These are phyloP conservation scores for Oostethus manadensis DNA, from an alignment of 2,113 vertebrate species.

Conservation along the genomic window DNA sequence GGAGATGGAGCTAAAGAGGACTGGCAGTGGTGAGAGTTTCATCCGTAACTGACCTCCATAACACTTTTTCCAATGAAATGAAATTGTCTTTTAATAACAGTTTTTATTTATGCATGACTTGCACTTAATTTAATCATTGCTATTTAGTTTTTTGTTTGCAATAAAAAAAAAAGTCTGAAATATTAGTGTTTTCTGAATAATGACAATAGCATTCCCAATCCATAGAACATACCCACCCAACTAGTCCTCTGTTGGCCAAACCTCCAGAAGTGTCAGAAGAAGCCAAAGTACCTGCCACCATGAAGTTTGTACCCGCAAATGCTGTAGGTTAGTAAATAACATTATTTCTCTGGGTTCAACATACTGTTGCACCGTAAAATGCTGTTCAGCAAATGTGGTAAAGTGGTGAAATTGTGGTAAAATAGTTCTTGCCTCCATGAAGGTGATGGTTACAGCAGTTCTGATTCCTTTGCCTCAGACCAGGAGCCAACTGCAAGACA, in stretches of 20 bases:
- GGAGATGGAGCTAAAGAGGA: conserved; percentile 98
- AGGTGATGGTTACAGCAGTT: conserved; percentile 97
- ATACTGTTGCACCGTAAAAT: not conserved
- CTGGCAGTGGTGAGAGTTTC: conserved; percentile 82
- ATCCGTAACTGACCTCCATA: not conserved
- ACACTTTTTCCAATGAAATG: not conserved
- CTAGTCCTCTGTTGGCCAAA: conserved; percentile 88
- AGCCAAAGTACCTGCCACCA: conserved; percentile 81
- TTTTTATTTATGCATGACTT: not conserved
- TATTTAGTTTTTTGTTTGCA: conserved; percentile 4
- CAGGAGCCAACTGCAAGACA: conserved; percentile 91
- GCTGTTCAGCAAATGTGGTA: too few relatives aligned
- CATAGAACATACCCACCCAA: conserved; percentile 88
- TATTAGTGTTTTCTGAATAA: not conserved
- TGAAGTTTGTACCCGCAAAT: conserved; percentile 89
- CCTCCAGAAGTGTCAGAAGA: conserved; percentile 90
- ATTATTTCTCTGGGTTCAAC: too few relatives aligned
- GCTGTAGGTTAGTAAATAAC: conserved; percentile 77
- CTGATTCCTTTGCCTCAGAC: conserved; percentile 92
- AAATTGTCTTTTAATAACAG: not conserved
- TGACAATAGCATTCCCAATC: not conserved
- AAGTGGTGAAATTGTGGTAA: too few relatives aligned
- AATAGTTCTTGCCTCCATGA: not conserved
- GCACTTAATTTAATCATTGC: not conserved
- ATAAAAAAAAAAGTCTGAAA: not conserved